phyloP scores from a whole-genome alignment of 2,888 invertebrate species.

The Phymatocera aterrima region DNA sequence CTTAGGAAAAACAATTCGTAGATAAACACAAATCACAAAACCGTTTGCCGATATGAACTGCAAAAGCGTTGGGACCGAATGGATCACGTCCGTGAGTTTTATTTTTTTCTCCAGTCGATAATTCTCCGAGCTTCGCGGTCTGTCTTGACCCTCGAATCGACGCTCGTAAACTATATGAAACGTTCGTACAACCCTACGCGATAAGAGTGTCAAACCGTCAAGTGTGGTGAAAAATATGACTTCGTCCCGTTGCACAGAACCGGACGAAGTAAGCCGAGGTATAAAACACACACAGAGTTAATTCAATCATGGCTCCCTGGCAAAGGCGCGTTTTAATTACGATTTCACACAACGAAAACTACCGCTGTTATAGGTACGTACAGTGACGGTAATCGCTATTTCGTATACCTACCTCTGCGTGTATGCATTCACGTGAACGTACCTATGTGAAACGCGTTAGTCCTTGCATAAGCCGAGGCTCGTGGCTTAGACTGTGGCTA shows the following conservation, averaged over 20 bases:
- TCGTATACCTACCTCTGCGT: neutral
- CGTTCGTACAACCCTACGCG: slow-evolving; percentile 12
- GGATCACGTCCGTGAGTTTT: neutral
- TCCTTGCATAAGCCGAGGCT: neutral
- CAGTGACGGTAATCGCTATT: neutral
- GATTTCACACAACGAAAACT: slow-evolving; percentile 30
- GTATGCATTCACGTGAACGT: neutral
- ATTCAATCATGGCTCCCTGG: neutral
- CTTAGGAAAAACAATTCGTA: slow-evolving; percentile 12
- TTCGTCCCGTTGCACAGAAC: neutral
- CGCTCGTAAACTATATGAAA: slow-evolving; percentile 27
- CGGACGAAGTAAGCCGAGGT: neutral
- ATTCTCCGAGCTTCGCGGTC: neutral
- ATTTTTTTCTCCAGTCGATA: neutral
- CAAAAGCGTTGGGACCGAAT: neutral
- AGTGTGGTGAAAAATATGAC: neutral
- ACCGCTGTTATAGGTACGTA: neutral
- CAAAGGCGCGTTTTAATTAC: slow-evolving; percentile 27
- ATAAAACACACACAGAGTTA: neutral
- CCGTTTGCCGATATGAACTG: neutral
- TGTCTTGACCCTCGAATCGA: slow-evolving; percentile 6
- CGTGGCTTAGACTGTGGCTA: slow-evolving; percentile 3
- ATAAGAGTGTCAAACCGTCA: neutral
- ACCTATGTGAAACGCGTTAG: neutral
- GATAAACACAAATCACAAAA: slow-evolving; percentile 12